Conservation (phyloP, 1,140 invertebrate species). For the Sitophilus oryzae region DNA sequence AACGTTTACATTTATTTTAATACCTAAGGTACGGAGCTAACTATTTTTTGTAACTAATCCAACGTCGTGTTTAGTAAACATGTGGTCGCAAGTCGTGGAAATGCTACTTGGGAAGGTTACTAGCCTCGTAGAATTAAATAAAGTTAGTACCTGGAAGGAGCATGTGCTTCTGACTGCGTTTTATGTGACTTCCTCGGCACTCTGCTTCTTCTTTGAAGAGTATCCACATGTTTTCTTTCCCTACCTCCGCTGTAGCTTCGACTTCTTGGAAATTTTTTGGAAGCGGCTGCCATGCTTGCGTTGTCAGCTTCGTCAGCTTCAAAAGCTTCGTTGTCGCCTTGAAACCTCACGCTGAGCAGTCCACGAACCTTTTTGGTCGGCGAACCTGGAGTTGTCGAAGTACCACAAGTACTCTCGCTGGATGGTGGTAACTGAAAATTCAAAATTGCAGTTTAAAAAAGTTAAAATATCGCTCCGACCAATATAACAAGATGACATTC, state of each 20-base stretch:
- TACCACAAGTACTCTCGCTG: conserved; percentile 21
- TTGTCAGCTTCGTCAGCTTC: conserved; percentile 49
- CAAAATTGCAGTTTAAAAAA: too few species aligned
- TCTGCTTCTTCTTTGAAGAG: conserved; percentile 38
- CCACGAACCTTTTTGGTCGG: conserved; percentile 39
- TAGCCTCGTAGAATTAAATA: not conserved
- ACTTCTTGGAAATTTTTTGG: conserved; percentile 43
- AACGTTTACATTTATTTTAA: too few species aligned
- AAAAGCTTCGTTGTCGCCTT: conserved; percentile 55
- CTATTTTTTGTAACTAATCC: not conserved
- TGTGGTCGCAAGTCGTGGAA: too few species aligned
- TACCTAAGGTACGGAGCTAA: too few species aligned
- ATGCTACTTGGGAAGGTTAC: too few species aligned
- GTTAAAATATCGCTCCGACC: too few species aligned
- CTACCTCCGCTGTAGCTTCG: conserved; percentile 40
- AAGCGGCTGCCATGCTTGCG: conserved; percentile 32
- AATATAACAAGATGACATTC: too few species aligned
- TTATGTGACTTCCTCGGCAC: conserved; percentile 37
- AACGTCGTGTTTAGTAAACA: too few species aligned
- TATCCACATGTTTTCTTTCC: conserved; percentile 33
- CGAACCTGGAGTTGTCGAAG: conserved; percentile 35
- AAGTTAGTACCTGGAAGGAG: conserved; percentile 12
- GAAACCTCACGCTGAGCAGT: conserved; percentile 56
- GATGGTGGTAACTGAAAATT: conserved; percentile 12
- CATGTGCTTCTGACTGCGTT: conserved; percentile 33